Evolutionary conservation across 92 coral and sea anemone genomes (phyloP).

Genomic region (Montipora capitata): DNA sequence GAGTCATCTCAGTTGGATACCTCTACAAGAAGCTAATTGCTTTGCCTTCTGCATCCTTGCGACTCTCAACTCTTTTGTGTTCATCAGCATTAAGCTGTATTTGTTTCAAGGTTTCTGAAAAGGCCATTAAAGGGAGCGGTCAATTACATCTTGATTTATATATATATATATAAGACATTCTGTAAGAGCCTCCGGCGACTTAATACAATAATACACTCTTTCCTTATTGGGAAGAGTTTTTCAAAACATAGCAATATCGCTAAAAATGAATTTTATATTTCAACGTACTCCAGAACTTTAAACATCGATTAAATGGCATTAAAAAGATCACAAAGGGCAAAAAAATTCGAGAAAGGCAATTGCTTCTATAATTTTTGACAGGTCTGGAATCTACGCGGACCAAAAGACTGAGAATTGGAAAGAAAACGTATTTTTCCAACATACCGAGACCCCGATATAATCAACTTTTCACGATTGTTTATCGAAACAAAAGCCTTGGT

Average conservation of each 20-base stretch:
- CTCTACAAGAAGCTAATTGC: no score
- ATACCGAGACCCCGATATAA: conserved; percentile 12
- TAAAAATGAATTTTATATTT: background rate
- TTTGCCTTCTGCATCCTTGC: no score
- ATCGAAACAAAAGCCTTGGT: background rate
- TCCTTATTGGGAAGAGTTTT: conserved; percentile 2
- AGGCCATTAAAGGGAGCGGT: background rate
- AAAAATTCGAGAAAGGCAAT: background rate
- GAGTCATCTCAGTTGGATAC: no score
- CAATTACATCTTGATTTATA: background rate
- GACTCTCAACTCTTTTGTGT: no score
- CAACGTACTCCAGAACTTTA: background rate
- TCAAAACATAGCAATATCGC: background rate
- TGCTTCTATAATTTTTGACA: no score
- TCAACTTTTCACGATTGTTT: conserved; percentile 34
- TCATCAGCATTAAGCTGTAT: no score
- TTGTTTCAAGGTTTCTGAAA: no score
- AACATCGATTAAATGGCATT: background rate
- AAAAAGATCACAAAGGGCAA: background rate
- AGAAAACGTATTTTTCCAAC: conserved; percentile 13
- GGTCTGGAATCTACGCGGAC: no score
- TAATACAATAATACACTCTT: background rate
- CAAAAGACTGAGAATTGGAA: background rate
- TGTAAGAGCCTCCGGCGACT: conserved; percentile 7
- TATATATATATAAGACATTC: background rate